A percentile compares a stretch with the other conserved stretches of the same genome.
These are phyloP conservation scores for Oscheius onirici DNA, from an alignment of 2,888 invertebrate species.

Conservation along the genomic window DNA sequence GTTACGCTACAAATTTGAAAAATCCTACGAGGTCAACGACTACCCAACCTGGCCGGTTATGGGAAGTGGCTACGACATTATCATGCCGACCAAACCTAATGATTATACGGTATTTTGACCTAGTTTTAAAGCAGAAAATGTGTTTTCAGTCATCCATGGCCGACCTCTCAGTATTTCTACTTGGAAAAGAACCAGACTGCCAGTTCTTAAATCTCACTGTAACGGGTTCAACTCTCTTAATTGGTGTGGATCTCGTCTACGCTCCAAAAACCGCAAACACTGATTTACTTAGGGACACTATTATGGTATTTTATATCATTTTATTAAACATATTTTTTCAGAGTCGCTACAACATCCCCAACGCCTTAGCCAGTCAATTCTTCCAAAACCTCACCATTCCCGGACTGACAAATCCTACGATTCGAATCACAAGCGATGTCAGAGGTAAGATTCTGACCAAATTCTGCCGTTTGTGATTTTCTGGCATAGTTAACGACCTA, in stretches of 20 bases:
- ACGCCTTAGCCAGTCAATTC: not conserved
- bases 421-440: constrained; percentile 2
- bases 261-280: constrained; percentile 50
- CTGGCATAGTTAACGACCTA: constrained; percentile 10
- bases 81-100: constrained; percentile 44
- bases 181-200: constrained; percentile 37
- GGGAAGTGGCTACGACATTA: constrained; percentile 55
- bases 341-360: constrained; percentile 30
- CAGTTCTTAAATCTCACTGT: constrained; percentile 47
- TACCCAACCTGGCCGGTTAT: constrained; percentile 55
- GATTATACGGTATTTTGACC: not conserved
- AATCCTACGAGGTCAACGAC: constrained; percentile 38
- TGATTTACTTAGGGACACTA: constrained; percentile 43
- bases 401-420: not conserved
- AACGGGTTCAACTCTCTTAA: not conserved
- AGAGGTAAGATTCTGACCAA: not conserved
- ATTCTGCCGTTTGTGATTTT: not conserved
- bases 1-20: constrained; percentile 59
- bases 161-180: constrained; percentile 37
- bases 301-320: constrained; percentile 8
- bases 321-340: not conserved
- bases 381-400: not conserved
- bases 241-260: constrained; percentile 57
- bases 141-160: constrained; percentile 44
- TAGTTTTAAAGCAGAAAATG: constrained; percentile 9